phyloP scores from a whole-genome alignment of 2,113 vertebrate genomes.

The Anguilla rostrata region DNA sequence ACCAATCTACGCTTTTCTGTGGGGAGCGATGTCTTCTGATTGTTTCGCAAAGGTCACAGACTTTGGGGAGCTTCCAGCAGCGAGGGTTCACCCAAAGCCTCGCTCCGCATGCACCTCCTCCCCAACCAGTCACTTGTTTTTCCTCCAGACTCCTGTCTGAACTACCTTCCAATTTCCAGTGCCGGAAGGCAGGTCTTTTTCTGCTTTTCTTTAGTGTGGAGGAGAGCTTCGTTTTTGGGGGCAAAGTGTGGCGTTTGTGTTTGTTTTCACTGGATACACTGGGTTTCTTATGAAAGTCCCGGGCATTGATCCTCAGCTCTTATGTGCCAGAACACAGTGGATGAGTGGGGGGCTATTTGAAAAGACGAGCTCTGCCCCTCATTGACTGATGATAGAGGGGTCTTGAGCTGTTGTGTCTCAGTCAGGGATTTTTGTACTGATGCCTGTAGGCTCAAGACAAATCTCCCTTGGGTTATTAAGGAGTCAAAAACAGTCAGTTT shows the following conservation, averaged over 20 bases:
- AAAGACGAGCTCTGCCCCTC: background rate
- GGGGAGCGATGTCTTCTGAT: background rate
- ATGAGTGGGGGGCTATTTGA: background rate
- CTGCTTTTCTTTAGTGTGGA: background rate
- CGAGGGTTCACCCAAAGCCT: no score
- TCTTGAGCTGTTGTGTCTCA: background rate
- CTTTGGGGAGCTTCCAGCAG: background rate
- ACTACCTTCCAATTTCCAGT: background rate
- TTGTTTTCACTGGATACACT: background rate
- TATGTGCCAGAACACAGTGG: background rate
- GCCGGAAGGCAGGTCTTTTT: background rate
- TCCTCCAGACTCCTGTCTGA: background rate
- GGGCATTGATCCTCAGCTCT: background rate
- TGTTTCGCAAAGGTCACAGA: background rate
- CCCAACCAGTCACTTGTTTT: background rate
- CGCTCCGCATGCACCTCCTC: background rate
- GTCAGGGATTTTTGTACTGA: background rate
- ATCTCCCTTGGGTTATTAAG: background rate
- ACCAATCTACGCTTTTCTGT: background rate
- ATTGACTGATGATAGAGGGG: background rate
- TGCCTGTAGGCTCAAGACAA: background rate
- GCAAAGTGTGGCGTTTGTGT: background rate
- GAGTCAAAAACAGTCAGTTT: slow-evolving; percentile 1
- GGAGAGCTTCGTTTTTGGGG: background rate
- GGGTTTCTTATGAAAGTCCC: background rate